Percentiles rank a stretch among this genome's conserved stretches.
phyloP scores from a whole-genome alignment of 2,797 vertebrate genomes.

The Moxostoma hubbsi region DNA sequence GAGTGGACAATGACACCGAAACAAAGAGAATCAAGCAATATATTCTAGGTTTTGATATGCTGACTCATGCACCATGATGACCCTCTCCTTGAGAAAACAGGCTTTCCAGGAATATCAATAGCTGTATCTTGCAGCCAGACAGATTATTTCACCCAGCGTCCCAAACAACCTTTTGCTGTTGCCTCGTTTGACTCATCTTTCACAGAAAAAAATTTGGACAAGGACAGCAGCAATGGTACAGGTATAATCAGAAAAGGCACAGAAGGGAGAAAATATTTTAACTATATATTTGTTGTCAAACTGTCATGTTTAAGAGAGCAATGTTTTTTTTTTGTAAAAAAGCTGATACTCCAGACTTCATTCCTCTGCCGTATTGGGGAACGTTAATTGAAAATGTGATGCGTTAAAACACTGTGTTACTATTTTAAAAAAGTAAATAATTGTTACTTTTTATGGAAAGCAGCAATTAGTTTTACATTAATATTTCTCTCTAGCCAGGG shows the following conservation, averaged over 20 bases:
- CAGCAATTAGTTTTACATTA: no score
- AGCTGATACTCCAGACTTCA: background rate
- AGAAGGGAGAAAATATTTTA: slow-evolving; percentile 12
- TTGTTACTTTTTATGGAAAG: no score
- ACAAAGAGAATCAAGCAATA: slow-evolving; percentile 12
- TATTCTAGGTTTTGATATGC: slow-evolving; percentile 29
- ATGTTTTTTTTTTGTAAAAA: background rate
- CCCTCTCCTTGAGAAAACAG: slow-evolving; percentile 31
- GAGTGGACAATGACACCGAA: slow-evolving; percentile 29
- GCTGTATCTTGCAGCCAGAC: slow-evolving; percentile 20
- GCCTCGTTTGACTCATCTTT: slow-evolving; percentile 23
- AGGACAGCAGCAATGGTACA: slow-evolving; percentile 28
- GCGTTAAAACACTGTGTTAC: no score
- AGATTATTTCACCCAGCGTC: slow-evolving; percentile 19
- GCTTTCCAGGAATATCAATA: slow-evolving; percentile 44
- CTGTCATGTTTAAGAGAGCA: slow-evolving; percentile 20
- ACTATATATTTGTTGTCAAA: slow-evolving; percentile 17
- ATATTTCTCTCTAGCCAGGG: no score
- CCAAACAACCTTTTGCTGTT: slow-evolving; percentile 21
- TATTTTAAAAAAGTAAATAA: no score
- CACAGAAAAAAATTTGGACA: slow-evolving; percentile 21
- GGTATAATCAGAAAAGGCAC: slow-evolving; percentile 15
- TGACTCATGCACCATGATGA: slow-evolving; percentile 32
- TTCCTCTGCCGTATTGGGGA: background rate
- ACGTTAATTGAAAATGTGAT: no score